Percentiles rank a stretch among this genome's conserved stretches.
These are phyloP conservation scores for Zeus faber DNA, from an alignment of 2,113 vertebrate species.

Conservation along the genomic window DNA sequence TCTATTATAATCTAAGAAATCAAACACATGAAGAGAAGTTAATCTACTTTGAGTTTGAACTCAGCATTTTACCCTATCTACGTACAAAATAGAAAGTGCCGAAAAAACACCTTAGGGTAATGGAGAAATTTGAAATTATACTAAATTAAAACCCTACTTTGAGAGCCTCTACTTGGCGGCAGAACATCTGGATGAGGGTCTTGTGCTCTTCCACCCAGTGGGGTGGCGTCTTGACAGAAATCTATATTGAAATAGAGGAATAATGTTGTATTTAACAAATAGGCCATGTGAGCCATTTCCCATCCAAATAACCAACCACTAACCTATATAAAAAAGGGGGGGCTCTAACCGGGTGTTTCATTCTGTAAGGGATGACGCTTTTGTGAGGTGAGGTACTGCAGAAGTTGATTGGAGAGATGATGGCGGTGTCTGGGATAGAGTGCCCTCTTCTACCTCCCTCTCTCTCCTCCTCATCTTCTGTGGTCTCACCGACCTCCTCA, in stretches of 20 bases:
- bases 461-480: conserved; percentile 52
- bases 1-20: no score
- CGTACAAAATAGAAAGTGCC: no score
- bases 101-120: no score
- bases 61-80: no score
- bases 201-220: conserved; percentile 96
- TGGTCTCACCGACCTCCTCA: conserved; percentile 75
- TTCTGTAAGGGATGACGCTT: conserved; percentile 83
- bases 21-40: no score
- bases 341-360: conserved; percentile 81
- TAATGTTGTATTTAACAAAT: no score
- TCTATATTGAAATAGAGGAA: conserved; percentile 65
- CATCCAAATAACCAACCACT: no score
- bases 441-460: conserved; percentile 28
- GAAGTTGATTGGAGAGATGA: conserved; percentile 78
- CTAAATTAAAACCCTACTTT: conserved; percentile 84
- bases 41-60: no score
- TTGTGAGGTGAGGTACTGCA: conserved; percentile 84
- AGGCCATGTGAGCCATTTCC: no score
- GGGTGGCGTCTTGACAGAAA: conserved; percentile 90
- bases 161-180: conserved; percentile 92
- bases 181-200: conserved; percentile 88
- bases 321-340: no score
- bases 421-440: conserved; percentile 74
- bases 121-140: no score